A percentile compares a stretch with the other conserved stretches of the same genome.
These are phyloP conservation scores for Tribolium madens DNA, from an alignment of 1,140 invertebrate species.

Conservation along the genomic window DNA sequence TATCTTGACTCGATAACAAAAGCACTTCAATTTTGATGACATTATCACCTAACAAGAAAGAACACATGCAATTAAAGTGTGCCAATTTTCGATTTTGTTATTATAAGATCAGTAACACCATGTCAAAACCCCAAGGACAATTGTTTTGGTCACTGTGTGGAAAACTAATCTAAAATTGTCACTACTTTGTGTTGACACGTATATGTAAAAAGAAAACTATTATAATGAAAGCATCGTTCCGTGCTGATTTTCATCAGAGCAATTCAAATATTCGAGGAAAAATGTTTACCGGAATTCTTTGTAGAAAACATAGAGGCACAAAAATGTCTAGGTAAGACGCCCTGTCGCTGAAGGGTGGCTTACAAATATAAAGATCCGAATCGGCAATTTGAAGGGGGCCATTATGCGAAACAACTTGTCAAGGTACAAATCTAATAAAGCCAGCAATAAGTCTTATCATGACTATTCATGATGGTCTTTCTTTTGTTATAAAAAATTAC, in stretches of 20 bases:
- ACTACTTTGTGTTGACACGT: too few species aligned
- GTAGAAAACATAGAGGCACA: not conserved
- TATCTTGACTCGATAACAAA: too few species aligned
- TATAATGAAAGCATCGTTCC: too few species aligned
- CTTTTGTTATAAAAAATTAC: conserved; percentile 28
- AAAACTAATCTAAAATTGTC: too few species aligned
- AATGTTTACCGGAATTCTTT: conserved; percentile 22
- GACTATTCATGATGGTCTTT: conserved; percentile 9
- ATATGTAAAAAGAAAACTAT: too few species aligned
- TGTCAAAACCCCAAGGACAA: too few species aligned
- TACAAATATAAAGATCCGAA: conserved; percentile 13
- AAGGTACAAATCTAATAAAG: conserved; percentile 27
- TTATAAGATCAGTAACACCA: too few species aligned
- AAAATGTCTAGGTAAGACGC: conserved; percentile 21
- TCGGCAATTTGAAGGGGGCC: conserved; percentile 11
- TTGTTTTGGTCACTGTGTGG: too few species aligned
- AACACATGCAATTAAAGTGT: too few species aligned
- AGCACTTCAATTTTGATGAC: too few species aligned
- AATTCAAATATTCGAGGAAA: conserved; percentile 2
- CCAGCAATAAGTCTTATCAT: conserved; percentile 19
- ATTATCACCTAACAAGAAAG: too few species aligned
- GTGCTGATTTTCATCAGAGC: conserved; percentile 12
- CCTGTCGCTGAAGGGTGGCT: conserved; percentile 14
- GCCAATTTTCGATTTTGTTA: too few species aligned
- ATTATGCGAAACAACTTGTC: conserved; percentile 12